Base-by-base conservation (phyloP, 2,113 vertebrate genomes). In the Micronycteris hirsuta region DNA sequence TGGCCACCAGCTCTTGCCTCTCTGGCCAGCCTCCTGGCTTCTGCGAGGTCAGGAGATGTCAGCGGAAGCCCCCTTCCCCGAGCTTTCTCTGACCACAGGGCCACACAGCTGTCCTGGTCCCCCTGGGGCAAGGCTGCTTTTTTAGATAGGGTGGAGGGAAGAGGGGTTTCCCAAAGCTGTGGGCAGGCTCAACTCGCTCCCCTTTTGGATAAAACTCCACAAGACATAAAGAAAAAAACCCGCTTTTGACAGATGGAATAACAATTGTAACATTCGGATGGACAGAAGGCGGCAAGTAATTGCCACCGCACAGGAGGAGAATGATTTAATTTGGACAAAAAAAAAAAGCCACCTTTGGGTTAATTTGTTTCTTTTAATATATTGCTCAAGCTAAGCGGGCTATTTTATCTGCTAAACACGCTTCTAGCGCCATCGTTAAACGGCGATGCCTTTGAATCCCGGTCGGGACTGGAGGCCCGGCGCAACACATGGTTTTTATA, bases 401-500 rank as follows among this genome's bases (percentile, higher is more conserved):
- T 98, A 98, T 97, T 98, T 97, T 98, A 98, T 98, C 98, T 98
- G 98, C 97, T 97, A 94, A 98, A 98, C 95, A 90, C 97, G 94
- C 89, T 98, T 96, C 97, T 97, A 97, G 97, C 82, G 97, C 98
- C 98, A 97, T 98, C 98, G 97, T 98, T 98, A 98, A 98, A 97
- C 84, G 94, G 97, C 84, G 61, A 98, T 97, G 98, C 98, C 98
- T 98, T 98, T 98, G 98, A 99, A 98, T 98, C 96, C 97, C 89
- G 93, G 93, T 97, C 96, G 98, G 98, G 98, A 97, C 98, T 98
- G 97, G 97, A 97, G 98, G 98, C 97, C 97, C 97, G 96, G 97
- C 91, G 97, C 98, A 98, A 98, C 98, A 99, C 98, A 98, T 98
- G 98, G 98, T 98, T 99, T 99, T 98, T 99, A 99, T 99, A 98